Percentiles rank a stretch among this genome's conserved stretches.
Evolutionary conservation across 2,113 vertebrate species (phyloP).

Genomic region (Fulmarus glacialis): DNA sequence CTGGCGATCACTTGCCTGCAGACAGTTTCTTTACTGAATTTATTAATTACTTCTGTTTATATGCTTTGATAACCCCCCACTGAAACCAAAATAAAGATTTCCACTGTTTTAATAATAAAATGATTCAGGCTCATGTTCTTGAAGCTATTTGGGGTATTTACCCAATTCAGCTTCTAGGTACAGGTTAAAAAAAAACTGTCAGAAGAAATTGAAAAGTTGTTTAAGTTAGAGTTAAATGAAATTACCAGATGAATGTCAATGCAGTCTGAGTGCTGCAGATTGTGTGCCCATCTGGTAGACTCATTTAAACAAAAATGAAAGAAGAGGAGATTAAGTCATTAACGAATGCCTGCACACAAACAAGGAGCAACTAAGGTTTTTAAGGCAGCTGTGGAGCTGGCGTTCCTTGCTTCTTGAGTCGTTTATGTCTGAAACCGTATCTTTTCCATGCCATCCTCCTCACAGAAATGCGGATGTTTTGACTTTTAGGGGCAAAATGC

Average conservation of each 20-base stretch:
- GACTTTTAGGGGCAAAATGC: background rate
- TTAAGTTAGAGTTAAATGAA: background rate
- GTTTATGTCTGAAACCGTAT: background rate
- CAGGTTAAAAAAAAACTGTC: background rate
- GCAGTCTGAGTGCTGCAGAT: background rate
- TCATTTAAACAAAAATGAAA: conserved; percentile 16
- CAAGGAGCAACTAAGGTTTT: background rate
- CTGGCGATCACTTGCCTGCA: background rate
- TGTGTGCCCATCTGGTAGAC: background rate
- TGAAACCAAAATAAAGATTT: background rate
- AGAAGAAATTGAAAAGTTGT: background rate
- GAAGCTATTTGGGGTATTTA: background rate
- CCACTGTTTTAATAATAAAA: background rate
- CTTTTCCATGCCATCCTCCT: background rate
- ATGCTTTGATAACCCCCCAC: background rate
- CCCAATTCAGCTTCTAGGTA: background rate
- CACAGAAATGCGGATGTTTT: background rate
- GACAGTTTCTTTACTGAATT: background rate
- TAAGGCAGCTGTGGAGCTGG: background rate
- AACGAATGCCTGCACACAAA: background rate
- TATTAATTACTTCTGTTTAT: background rate
- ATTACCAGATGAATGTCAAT: background rate
- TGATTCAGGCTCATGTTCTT: background rate
- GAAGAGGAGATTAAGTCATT: background rate
- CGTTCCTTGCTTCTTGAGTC: background rate